Evolutionary conservation across 2,113 vertebrate species (phyloP).

Genomic region (Myrmecophaga tridactyla): DNA sequence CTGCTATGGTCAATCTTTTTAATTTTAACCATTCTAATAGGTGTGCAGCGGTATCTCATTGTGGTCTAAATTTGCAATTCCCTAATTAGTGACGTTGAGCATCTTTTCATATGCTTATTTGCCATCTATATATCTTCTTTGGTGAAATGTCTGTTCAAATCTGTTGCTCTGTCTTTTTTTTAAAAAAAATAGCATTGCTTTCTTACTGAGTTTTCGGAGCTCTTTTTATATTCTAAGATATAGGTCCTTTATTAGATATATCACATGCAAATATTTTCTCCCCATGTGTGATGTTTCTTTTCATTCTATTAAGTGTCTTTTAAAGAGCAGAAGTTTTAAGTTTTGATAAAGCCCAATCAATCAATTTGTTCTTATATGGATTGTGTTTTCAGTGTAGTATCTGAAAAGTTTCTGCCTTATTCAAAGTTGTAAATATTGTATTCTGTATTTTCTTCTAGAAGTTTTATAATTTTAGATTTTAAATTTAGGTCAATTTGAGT

Average conservation of each 20-base stretch:
- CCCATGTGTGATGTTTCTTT: neutral
- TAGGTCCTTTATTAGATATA: neutral
- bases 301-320: neutral
- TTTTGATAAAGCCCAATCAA: no score
- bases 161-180: neutral
- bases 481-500: neutral
- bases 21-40: neutral
- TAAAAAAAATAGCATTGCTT: no score
- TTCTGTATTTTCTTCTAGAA: neutral
- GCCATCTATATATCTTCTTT: neutral
- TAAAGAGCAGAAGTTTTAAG: neutral
- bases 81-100: neutral
- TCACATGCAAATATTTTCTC: neutral
- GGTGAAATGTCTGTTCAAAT: neutral
- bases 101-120: neutral
- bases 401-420: neutral
- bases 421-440: neutral
- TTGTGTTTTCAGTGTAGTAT: neutral
- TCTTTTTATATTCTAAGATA: neutral
- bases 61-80: neutral
- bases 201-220: neutral
- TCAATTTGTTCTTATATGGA: neutral
- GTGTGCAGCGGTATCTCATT: neutral
- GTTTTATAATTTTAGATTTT: neutral
- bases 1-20: neutral